A percentile compares a stretch with the other conserved stretches of the same genome.
Conservation (phyloP, 1,140 invertebrate species). For the Elymnias hypermnestra region DNA sequence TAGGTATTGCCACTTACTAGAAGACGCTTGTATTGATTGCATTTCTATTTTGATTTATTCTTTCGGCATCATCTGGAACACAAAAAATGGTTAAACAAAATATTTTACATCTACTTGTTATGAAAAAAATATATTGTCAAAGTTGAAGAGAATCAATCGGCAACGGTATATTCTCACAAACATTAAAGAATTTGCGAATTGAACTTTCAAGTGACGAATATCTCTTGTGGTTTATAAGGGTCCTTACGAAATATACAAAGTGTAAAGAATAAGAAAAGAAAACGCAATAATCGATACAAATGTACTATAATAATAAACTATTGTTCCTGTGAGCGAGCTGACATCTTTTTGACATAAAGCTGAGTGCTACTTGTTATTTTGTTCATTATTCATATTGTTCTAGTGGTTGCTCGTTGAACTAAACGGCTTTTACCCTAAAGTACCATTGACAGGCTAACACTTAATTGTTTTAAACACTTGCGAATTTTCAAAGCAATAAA, state of each 20-base stretch:
- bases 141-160: no score
- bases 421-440: constrained; percentile 48
- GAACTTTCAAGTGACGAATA: constrained; percentile 33
- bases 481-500: constrained; percentile 24
- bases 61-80: constrained; percentile 24
- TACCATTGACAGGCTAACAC: constrained; percentile 37
- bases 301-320: constrained; percentile 55
- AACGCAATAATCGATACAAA: constrained; percentile 59
- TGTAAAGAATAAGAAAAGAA: constrained; percentile 51
- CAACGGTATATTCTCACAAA: no score
- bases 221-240: constrained; percentile 48
- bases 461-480: constrained; percentile 44
- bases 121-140: no score
- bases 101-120: no score
- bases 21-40: constrained; percentile 44
- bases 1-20: no score
- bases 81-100: no score
- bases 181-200: constrained; percentile 41
- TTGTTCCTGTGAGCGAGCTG: constrained; percentile 40
- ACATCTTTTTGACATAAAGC: constrained; percentile 66
- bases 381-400: constrained; percentile 63
- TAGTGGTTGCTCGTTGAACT: constrained; percentile 42
- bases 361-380: constrained; percentile 51
- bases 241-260: constrained; percentile 36
- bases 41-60: constrained; percentile 35